Evolutionary conservation across 1,140 invertebrate genomes (phyloP).

Genomic region (Lepidostoma basale): DNA sequence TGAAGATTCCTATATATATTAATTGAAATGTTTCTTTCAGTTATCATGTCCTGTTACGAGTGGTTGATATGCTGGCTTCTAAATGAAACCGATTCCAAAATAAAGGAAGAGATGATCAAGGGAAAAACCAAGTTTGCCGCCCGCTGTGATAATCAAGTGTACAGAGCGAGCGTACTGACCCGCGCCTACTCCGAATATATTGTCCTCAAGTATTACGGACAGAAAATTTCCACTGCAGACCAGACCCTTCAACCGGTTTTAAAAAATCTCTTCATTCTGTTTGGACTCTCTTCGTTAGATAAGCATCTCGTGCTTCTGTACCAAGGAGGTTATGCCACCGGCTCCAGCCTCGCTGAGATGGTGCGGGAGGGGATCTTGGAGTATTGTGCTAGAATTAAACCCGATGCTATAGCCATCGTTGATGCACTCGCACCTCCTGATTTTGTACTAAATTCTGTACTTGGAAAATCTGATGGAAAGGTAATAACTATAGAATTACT

Average conservation of each 20-base stretch:
- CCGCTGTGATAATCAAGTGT: constrained; percentile 83
- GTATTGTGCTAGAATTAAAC: constrained; percentile 70
- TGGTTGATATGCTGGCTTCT: constrained; percentile 86
- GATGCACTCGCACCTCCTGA: constrained; percentile 78
- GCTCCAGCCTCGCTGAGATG: constrained; percentile 54
- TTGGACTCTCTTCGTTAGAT: constrained; percentile 74
- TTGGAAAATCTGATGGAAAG: constrained; percentile 84
- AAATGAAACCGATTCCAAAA: constrained; percentile 68
- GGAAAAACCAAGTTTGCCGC: constrained; percentile 74
- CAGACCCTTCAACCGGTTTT: constrained; percentile 64
- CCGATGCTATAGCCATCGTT: constrained; percentile 73
- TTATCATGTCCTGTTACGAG: constrained; percentile 74
- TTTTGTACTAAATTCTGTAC: constrained; percentile 81
- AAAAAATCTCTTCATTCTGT: constrained; percentile 71
- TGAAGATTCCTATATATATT: not conserved
- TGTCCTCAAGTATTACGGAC: constrained; percentile 65
- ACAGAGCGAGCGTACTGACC: constrained; percentile 75
- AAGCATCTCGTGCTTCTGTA: constrained; percentile 78
- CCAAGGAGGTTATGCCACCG: constrained; percentile 71
- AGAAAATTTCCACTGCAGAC: constrained; percentile 61
- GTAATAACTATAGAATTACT: constrained; percentile 57
- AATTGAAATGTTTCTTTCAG: constrained; percentile 58
- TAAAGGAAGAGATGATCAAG: constrained; percentile 61
- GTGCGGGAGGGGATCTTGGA: constrained; percentile 65
- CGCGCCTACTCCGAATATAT: constrained; percentile 77